Evolutionary conservation across 1,140 invertebrate species (phyloP), one percentile per base, ranked within the genome.

Genomic region (Odontomachus brunneus): DNA sequence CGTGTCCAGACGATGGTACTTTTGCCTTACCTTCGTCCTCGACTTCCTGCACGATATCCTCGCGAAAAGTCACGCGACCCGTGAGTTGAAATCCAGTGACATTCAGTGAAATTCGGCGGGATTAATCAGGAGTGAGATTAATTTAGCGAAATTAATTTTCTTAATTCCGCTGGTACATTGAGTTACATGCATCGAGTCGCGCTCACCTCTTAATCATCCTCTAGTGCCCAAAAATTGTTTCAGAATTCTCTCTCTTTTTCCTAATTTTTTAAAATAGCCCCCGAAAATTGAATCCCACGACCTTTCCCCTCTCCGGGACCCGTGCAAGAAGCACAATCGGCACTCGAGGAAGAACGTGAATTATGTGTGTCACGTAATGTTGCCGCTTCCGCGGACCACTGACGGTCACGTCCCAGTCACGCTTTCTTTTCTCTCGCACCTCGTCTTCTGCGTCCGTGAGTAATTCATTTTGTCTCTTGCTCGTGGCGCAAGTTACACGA

Each of bases 321-420:
- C 33, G 17, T 19, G 19, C 49, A 22, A 53, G 29, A 69, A 78
- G 12, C 38, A 22, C 75, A 67, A 59, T 71, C 38, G 51, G n/a
- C 33, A 44, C 22, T 59, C 19, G 29, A 14, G 5, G 24, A 57
- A 22, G 22, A 38, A 22, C 29, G 59, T 51, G 24, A 69, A 71
- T 80, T 80, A 80, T 80, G 75, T 69, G 65, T 26, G 65, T 80
- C 75, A 80, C 75, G 75, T 80, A 80, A 71, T 33, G 65, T 80
- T 80, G n/a, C 65, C 65, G 48, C 75, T 69, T 78, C 63, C 75
- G 33, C 29, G 51, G 57, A 69, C 75, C 38, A 55, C 65, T 57
- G 57, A 80, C 63, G 53, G 51, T 71, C 65, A 80, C 65, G 24
- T 80, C 14, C 38, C 11, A 44, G 65, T 71, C 75, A 80, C 75